phyloP scores from a whole-genome alignment of 2,888 invertebrate species.

The Xylophagus ater region DNA sequence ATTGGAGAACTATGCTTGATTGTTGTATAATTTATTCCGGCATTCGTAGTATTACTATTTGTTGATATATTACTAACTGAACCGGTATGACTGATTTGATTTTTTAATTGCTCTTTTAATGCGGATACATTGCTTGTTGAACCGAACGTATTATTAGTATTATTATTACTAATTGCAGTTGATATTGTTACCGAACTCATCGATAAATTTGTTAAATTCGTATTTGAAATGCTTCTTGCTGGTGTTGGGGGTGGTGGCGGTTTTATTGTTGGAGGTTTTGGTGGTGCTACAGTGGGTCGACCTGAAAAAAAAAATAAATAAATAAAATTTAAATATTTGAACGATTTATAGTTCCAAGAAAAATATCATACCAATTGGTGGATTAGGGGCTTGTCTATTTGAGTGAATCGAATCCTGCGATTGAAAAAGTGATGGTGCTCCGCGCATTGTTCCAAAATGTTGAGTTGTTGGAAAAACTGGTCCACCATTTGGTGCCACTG shows the following conservation, averaged over 20 bases:
- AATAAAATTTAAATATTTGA: constrained; percentile 5
- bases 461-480: constrained; percentile 33
- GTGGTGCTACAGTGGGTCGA: constrained; percentile 34
- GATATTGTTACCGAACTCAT: constrained; percentile 23
- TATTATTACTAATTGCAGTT: constrained; percentile 18
- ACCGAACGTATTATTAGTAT: constrained; percentile 12
- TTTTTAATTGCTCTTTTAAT: constrained; percentile 35
- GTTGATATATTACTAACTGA: constrained; percentile 22
- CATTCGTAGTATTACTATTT: constrained; percentile 1
- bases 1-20: constrained; percentile 8
- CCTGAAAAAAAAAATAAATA: constrained; percentile 21
- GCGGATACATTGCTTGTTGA: constrained; percentile 30
- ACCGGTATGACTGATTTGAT: constrained; percentile 21
- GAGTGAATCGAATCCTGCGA: constrained; percentile 31
- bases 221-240: constrained; percentile 36
- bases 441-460: constrained; percentile 37
- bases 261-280: constrained; percentile 33
- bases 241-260: constrained; percentile 40
- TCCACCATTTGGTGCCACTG: constrained; percentile 30
- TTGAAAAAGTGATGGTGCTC: constrained; percentile 29
- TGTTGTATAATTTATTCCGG: constrained; percentile 15
- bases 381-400: constrained; percentile 32
- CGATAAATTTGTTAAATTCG: constrained; percentile 32
- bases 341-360: background rate
- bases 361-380: constrained; percentile 30